Conservation (phyloP, 2,113 vertebrate genomes). For the Pycnonotus jocosus region DNA sequence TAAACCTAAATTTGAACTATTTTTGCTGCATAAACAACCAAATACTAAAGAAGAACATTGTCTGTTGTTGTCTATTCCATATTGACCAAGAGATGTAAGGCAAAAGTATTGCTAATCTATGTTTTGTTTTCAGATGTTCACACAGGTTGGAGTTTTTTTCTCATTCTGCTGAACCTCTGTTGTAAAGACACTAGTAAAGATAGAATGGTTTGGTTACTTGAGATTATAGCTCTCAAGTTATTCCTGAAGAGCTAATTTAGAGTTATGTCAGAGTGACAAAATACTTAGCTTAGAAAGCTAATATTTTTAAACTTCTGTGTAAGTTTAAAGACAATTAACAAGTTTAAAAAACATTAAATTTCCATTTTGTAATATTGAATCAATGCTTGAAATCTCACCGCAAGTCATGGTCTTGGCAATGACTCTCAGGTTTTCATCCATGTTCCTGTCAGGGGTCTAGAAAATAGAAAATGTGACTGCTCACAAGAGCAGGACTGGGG, state of each 20-base stretch:
- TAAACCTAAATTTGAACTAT: neutral
- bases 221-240: neutral
- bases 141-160: neutral
- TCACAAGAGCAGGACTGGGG: neutral
- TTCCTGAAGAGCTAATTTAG: neutral
- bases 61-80: neutral
- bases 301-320: neutral
- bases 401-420: neutral
- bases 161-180: neutral
- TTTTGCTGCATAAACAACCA: neutral
- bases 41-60: neutral
- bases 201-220: neutral
- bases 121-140: neutral
- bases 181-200: neutral
- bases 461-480: neutral
- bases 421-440: neutral
- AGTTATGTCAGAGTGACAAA: neutral
- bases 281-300: neutral
- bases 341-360: neutral
- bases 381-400: neutral
- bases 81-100: neutral
- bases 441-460: neutral
- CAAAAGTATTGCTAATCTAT: neutral
- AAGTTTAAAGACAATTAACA: neutral
- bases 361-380: neutral